These are phyloP conservation scores for Dissostichus mawsoni DNA, from an alignment of 2,113 vertebrate species.

Conservation along the genomic window DNA sequence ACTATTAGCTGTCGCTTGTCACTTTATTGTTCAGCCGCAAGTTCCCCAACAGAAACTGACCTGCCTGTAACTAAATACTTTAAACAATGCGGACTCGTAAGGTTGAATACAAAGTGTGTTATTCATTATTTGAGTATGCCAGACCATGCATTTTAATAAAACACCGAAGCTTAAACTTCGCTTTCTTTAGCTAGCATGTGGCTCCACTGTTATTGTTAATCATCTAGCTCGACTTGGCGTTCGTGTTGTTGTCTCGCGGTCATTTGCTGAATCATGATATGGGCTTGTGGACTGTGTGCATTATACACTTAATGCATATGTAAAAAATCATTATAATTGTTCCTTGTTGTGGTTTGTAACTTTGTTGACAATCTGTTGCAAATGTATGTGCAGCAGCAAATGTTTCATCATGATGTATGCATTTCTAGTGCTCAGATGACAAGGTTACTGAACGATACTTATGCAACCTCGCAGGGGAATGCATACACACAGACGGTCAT, in stretches of 20 bases:
- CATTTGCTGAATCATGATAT: conserved; percentile 34
- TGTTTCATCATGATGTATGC: conserved; percentile 5
- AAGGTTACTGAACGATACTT: conserved; percentile 18
- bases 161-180: conserved; percentile 58
- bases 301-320: background rate
- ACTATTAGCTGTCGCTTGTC: conserved; percentile 61
- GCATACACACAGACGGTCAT: conserved; percentile 2
- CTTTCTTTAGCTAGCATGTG: conserved; percentile 56
- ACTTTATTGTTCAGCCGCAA: conserved; percentile 72
- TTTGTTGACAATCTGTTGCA: conserved; percentile 19
- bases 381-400: conserved; percentile 23
- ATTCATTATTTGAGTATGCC: background rate
- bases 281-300: background rate
- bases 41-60: conserved; percentile 21
- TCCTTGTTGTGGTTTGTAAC: background rate
- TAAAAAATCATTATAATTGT: background rate
- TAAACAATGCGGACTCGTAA: background rate
- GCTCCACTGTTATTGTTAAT: conserved; percentile 69
- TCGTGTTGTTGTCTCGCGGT: conserved; percentile 34
- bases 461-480: conserved; percentile 41
- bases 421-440: background rate
- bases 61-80: background rate
- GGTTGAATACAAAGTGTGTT: background rate
- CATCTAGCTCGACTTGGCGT: conserved; percentile 25
- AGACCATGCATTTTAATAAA: conserved; percentile 40